Evolutionary conservation across 2,797 vertebrate species (phyloP), one percentile per base, ranked within the genome.

Genomic region (Urosaurus nigricauda): DNA sequence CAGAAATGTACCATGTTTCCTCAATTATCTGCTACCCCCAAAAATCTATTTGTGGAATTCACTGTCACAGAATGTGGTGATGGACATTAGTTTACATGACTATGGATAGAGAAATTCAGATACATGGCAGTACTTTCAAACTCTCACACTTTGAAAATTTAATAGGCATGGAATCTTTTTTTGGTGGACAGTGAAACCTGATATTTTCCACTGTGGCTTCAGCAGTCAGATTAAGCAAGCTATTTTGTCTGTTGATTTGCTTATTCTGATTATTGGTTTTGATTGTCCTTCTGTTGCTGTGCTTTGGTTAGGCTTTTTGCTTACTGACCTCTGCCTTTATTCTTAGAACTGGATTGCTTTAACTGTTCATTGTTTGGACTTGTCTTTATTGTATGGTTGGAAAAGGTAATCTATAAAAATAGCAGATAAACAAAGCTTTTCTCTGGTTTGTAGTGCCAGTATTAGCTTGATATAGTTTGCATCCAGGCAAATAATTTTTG

Each of bases 201-300:
- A 29, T 2, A 40, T 53, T 60, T 68, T 56, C n/a, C 13, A 53
- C 3, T 53, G n/a, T 56, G n/a, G 40, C 12, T 35, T 14, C 9
- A 56, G 83, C 85, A 35, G 47, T 86, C 51, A 68, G 32, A 51
- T 86, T 68, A 86, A 79, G 35, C 83, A 85, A 37, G 4, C 13
- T 78, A n/a, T 65, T 78, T 78, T 78, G 77, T 32, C 40, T 51
- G 17, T 11, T 86, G 29, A 65, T 77, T 74, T 63, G 53, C 26
- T 21, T 85, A 32, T 85, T 63, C 40, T 86, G 71, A 60, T 53
- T 37, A 13, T 32, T 12, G 56, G 8, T 24, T 53, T 87, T 71
- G 63, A 56, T 87, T 87, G 47, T 14, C 78, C 65, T 73, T 35
- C 63, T 32, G 8, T 40, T 71, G 24, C 8, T 53, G 24, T 9